Evolutionary conservation across 2,888 invertebrate genomes (phyloP).

Genomic region (Folsomia candida): DNA sequence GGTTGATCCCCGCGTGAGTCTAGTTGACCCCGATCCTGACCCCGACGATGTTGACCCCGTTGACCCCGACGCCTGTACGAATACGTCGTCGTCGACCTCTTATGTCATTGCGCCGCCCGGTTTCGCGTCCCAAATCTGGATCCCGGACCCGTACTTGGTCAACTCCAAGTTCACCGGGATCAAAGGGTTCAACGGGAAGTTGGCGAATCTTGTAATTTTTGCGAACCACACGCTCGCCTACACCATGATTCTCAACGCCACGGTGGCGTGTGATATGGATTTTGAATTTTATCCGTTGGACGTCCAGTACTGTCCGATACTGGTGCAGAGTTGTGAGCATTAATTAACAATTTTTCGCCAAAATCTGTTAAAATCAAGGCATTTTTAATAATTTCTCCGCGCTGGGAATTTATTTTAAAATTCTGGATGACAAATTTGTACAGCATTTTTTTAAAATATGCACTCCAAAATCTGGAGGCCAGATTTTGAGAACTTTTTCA

Average conservation of each 20-base stretch:
- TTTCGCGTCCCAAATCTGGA: constrained; percentile 79
- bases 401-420: no score
- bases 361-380: no score
- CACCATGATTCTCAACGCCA: constrained; percentile 33
- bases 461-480: no score
- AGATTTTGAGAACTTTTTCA: no score
- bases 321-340: constrained; percentile 78
- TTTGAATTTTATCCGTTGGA: constrained; percentile 65
- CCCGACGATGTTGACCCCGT: constrained; percentile 74
- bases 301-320: constrained; percentile 78
- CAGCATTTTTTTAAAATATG: no score
- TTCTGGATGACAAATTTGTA: no score
- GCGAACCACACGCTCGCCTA: constrained; percentile 14
- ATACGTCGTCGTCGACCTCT: no score
- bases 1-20: constrained; percentile 64
- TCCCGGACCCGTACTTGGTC: constrained; percentile 79
- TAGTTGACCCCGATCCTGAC: constrained; percentile 68
- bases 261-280: constrained; percentile 34
- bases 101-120: constrained; percentile 71
- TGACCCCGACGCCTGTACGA: not conserved
- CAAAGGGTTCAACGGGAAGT: constrained; percentile 8
- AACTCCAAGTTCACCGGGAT: constrained; percentile 77
- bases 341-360: constrained; percentile 16
- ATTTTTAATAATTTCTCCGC: no score
- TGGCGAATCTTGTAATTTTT: constrained; percentile 19